Conservation (phyloP, 2,888 invertebrate genomes). For the Eudemis profundana region DNA sequence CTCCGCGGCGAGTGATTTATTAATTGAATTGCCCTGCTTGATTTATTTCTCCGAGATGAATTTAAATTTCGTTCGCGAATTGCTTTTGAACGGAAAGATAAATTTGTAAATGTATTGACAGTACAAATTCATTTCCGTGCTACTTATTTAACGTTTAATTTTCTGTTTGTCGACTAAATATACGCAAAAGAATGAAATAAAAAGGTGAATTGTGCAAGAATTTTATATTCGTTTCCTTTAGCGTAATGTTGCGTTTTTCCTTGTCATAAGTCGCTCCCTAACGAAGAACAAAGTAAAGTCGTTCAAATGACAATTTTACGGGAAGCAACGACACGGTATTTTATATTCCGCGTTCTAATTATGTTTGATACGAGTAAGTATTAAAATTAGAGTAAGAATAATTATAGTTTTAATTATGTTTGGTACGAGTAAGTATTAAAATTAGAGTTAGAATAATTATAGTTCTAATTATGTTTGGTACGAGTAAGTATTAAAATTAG, state of each 20-base stretch:
- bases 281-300: not conserved
- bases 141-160: conserved; percentile 19
- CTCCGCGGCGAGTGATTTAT: conserved; percentile 31
- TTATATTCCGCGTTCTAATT: not conserved
- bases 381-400: too few relatives aligned
- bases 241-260: not conserved
- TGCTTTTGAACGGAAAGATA: conserved; percentile 31
- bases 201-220: too few relatives aligned
- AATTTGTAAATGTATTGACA: conserved; percentile 34
- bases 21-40: conserved; percentile 40
- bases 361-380: too few relatives aligned
- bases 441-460: too few relatives aligned
- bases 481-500: too few relatives aligned
- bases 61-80: conserved; percentile 33
- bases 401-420: too few relatives aligned
- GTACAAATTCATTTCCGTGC: conserved; percentile 28
- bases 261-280: not conserved
- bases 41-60: conserved; percentile 37
- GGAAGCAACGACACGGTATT: not conserved
- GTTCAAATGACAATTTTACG: not conserved
- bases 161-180: conserved; percentile 10
- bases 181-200: not conserved
- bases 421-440: too few relatives aligned
- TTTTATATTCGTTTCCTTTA: too few relatives aligned
- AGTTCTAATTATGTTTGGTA: too few relatives aligned